Base-by-base conservation (phyloP, 2,113 vertebrate species). In the Lichenostomus cassidix region DNA sequence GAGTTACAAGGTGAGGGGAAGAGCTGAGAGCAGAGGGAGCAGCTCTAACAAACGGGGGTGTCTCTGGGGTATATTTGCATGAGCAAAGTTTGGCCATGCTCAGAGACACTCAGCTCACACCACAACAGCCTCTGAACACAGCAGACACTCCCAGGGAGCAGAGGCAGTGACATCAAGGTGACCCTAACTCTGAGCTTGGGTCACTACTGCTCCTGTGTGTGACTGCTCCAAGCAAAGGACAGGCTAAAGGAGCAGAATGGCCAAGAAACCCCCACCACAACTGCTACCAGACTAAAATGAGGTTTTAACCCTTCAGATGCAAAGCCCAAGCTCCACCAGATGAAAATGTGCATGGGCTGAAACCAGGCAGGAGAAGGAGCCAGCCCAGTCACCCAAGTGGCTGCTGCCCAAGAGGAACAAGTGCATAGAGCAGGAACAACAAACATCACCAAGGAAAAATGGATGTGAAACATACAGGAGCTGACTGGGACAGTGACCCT, bases 331-430 rank as follows among this genome's bases (percentile, higher is more conserved):
- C 28, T 83, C 21, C 46, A 46, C 3, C 28, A 59, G 56, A n/a
- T 1, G 3, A 50, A 82, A 87, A 87, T 56, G 1, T 44, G 42
- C 55, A 74, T 18, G 4, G 4, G 31, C 33, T 67, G 65, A 84
- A 82, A 78, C 5, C 49, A 82, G 74, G 47, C n/a, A 64, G 67
- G 68, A 81, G 22, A 75, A 91, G 42, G 50, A 88, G 88, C 49
- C 85, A 76, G 50, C 46, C 39, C 85, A 52, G 79, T 3, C 63
- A 77, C 63, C 23, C 3, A 1, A 68, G 64, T 1, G 28, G 58
- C 77, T 47, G 81, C 90, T 92, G 80, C 65, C 84, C 90, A 79
- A 76, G 87, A 88, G 94, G 78, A 96, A 95, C 90, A 64, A 78
- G 75, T 0, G 4, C 35, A 25, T 23, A 55, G 65, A 79, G 85